Evolutionary conservation across 2,888 invertebrate species (phyloP), one percentile per base, ranked within the genome.

Genomic region (Merodon equestris): DNA sequence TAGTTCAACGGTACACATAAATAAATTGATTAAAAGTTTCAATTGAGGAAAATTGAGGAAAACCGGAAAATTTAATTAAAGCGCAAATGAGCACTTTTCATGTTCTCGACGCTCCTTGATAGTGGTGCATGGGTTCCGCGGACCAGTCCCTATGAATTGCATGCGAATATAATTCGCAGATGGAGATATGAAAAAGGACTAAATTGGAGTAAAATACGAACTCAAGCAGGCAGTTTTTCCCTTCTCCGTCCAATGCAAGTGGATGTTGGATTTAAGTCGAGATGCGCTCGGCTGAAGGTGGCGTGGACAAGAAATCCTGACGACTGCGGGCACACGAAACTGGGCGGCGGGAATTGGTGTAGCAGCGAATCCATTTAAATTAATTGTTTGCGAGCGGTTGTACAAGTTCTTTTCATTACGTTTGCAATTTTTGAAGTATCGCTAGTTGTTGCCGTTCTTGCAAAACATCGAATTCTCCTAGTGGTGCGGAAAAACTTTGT

Each of bases 21-120:
- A 79, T 74, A 79, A 79, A 79, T 79, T 79, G 79, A 79, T 79
- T 79, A 79, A 74, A 79, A 79, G 58, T 79, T 79, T 79, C 79
- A 79, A 79, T 79, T 58, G 63, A 63, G 60, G 63, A 60, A 79
- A 79, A 79, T 74, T 74, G 60, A 64, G 58, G 58, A 73, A 70
- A 68, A 64, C 73, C 68, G 44, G 57, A 72, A 70, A 74, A 79
- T 60, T 68, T 74, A 79, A 79, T 79, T 79, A 74, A 54, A 70
- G 47, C 64, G 54, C 68, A 70, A 73, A 73, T 60, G 79, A 79
- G 68, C 58, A 51, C 67, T 73, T 79, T 79, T 73, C 58, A 67
- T 57, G 54, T 61, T 38, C 15, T 17, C 34, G 19, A 27, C 13
- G 3, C 51, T 4, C 1, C 15, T 14, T 1, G 9, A 1, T 38